These are phyloP conservation scores for Chrysina gloriosa DNA, from an alignment of 2,888 invertebrate genomes.

Conservation along the genomic window DNA sequence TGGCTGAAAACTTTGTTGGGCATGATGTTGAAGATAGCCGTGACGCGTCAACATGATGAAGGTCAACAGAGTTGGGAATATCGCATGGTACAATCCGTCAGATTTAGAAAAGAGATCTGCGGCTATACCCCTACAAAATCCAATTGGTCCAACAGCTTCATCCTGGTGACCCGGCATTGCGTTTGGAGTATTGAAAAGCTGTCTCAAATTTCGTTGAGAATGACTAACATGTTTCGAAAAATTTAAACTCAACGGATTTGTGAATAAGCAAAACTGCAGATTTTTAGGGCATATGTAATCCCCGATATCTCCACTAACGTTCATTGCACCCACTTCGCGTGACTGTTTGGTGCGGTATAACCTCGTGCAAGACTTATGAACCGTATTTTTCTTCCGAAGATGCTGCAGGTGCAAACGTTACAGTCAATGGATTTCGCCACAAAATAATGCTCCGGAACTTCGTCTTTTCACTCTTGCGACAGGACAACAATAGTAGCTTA, in stretches of 20 bases:
- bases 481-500: background rate
- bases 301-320: background rate
- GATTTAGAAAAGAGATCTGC: background rate
- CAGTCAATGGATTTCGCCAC: background rate
- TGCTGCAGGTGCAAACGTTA: background rate
- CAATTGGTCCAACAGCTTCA: background rate
- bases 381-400: background rate
- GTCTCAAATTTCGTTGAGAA: background rate
- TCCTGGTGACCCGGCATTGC: background rate
- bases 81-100: background rate
- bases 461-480: too few species aligned
- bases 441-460: background rate
- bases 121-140: background rate
- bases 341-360: background rate
- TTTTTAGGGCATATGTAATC: background rate
- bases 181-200: background rate
- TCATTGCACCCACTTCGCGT: background rate
- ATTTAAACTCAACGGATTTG: too few species aligned
- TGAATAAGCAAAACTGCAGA: too few species aligned
- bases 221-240: background rate
- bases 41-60: background rate
- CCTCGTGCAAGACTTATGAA: background rate
- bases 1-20: background rate
- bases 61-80: background rate
- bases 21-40: background rate